Base-by-base conservation (phyloP, 2,797 vertebrate species). In the Phyllotis vaccarum region DNA sequence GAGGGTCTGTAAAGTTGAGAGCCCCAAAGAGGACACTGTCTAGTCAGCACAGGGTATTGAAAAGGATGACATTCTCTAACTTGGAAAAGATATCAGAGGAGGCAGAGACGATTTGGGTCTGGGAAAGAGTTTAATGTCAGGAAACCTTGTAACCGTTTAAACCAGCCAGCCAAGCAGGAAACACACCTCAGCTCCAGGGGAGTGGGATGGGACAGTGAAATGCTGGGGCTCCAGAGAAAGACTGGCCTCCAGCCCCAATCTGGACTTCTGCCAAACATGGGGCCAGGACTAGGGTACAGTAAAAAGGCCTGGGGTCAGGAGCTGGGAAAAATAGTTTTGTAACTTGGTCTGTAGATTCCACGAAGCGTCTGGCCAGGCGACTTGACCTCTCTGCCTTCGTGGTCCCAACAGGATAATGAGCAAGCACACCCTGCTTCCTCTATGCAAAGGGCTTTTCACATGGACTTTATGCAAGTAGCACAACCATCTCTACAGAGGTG, bases 91-190 rank as follows among this genome's bases (percentile, higher is more conserved):
- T 88, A 82, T 19, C 80, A 64, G 62, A 70, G 40, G 43, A 62
- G 62, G 62, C 9, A 17, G 70, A 40, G 82, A 86, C 24, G 13
- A 24, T 68, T 86, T 10, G 0, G 56, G 31, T 94, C 91, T 97
- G 93, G 91, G 64, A 90, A 94, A 95, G 60, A 90, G 86, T 34
- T 94, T 94, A 78, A 31, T 37, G 75, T 92, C 94, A 86, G 97
- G 96, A 96, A 97, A 92, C 58, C 56, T 93, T 83, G 92, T 94
- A 86, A 92, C 62, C 62, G 40, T 86, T 89, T 72, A 66, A 93
- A 83, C 86, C n/a, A 3, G 27, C 34, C 5, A 52, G 27, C 34
- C 5, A 52, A 58, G 93, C 94, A 85, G 96, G 92, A 97, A 96
- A 88, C 34, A 75, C 82, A 75, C 54, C 46, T 74, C 0, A 0